phyloP scores from a whole-genome alignment of 2,797 vertebrate species.

The Mormyrus proboscirostris region DNA sequence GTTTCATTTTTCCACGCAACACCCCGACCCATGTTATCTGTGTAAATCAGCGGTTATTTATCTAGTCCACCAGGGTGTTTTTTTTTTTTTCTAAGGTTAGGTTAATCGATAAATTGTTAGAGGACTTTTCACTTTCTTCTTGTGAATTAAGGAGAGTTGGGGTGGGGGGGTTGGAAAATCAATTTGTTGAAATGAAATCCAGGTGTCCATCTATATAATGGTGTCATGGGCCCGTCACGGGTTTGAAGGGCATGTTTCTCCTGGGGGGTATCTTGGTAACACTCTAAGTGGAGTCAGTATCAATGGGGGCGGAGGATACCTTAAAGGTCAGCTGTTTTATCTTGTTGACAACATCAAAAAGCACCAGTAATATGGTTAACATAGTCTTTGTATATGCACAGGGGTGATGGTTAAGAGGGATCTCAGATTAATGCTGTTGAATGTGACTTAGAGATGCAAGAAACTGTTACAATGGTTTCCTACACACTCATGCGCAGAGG shows the following conservation, averaged over 20 bases:
- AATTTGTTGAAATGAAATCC: slow-evolving; percentile 26
- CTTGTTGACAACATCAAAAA: neutral
- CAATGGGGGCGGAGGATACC: neutral
- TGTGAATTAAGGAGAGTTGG: slow-evolving; percentile 22
- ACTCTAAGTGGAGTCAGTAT: neutral
- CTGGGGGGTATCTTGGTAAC: neutral
- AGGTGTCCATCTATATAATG: slow-evolving; percentile 23
- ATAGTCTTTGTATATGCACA: neutral
- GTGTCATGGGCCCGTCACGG: neutral
- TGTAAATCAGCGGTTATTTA: slow-evolving; percentile 21
- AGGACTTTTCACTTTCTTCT: slow-evolving; percentile 17
- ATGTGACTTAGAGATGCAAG: neutral
- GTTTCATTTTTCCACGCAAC: slow-evolving; percentile 1
- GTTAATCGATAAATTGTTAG: slow-evolving; percentile 24
- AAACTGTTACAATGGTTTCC: neutral
- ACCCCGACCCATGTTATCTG: slow-evolving; percentile 13
- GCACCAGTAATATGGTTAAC: neutral
- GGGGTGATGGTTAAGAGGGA: neutral
- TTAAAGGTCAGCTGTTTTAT: slow-evolving; percentile 4
- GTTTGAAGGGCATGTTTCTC: slow-evolving; percentile 22
- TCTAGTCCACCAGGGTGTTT: slow-evolving; percentile 20
- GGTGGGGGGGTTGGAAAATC: slow-evolving; percentile 11
- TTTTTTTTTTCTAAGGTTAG: slow-evolving; percentile 6
- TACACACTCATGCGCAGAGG: neutral
- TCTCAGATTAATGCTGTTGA: neutral